A percentile compares a stretch with the other conserved stretches of the same genome.
These are phyloP conservation scores for Brevimyrus niger DNA, from an alignment of 2,113 vertebrate genomes.

Conservation along the genomic window DNA sequence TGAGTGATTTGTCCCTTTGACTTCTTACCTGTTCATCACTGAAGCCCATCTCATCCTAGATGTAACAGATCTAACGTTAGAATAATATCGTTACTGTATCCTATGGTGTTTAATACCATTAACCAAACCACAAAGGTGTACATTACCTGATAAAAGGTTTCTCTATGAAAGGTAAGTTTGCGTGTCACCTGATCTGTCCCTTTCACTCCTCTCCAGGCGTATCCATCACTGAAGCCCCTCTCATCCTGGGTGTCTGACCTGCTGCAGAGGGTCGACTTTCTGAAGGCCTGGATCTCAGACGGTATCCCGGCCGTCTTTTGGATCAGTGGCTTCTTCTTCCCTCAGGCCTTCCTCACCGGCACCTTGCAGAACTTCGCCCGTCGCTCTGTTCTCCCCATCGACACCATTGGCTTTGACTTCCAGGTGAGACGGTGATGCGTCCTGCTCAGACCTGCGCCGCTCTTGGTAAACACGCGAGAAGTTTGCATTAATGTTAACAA, in stretches of 20 bases:
- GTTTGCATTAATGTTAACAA: not conserved
- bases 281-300: constrained; percentile 66
- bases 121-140: not conserved
- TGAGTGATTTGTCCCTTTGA: not conserved
- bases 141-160: not conserved
- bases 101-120: not conserved
- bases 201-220: constrained; percentile 56
- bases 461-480: not conserved
- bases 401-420: constrained; percentile 78
- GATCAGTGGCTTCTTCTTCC: constrained; percentile 89
- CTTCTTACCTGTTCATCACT: constrained; percentile 69
- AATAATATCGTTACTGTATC: not conserved
- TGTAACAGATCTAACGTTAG: constrained; percentile 38
- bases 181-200: not conserved
- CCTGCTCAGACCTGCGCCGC: not conserved
- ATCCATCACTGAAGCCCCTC: constrained; percentile 79
- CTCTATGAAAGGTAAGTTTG: not conserved
- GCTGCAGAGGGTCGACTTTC: constrained; percentile 68
- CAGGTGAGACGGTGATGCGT: not conserved
- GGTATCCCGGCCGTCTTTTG: constrained; percentile 81
- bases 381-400: constrained; percentile 64
- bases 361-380: constrained; percentile 85
- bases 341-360: constrained; percentile 85
- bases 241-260: constrained; percentile 82
- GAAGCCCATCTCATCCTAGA: constrained; percentile 84